Conservation (phyloP, 2,113 vertebrate genomes). For the Puma concolor region DNA sequence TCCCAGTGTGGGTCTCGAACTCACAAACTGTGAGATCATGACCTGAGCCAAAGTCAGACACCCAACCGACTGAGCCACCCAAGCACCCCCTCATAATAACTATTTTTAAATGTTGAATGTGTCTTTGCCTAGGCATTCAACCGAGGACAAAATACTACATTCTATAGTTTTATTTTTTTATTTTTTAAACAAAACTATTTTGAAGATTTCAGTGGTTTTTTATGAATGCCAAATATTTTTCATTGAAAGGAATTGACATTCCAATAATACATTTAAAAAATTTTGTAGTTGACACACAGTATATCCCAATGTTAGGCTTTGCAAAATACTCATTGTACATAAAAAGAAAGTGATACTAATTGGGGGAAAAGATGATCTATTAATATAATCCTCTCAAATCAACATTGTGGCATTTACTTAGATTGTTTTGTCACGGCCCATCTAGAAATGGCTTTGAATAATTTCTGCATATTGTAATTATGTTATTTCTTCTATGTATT, state of each 20-base stretch:
- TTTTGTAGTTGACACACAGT: background rate
- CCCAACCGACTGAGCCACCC: too few species aligned
- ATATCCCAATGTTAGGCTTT: background rate
- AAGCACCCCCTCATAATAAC: background rate
- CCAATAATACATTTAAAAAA: background rate
- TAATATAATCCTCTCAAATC: constrained; percentile 54
- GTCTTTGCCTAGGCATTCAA: background rate
- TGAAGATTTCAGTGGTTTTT: background rate
- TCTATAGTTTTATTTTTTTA: background rate
- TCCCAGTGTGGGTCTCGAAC: too few species aligned
- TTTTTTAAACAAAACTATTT: background rate
- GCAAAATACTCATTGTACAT: background rate
- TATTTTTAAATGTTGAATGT: background rate
- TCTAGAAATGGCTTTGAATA: constrained; percentile 58
- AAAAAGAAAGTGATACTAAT: background rate
- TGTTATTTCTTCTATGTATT: constrained; percentile 49
- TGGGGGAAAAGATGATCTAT: background rate
- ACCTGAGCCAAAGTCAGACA: too few species aligned
- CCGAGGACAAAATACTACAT: background rate
- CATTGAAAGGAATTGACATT: background rate
- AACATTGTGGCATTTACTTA: constrained; percentile 54
- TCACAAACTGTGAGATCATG: too few species aligned
- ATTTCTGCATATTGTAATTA: constrained; percentile 39
- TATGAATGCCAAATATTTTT: constrained; percentile 33
- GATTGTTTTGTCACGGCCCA: constrained; percentile 53